Evolutionary conservation across 2,797 vertebrate species (phyloP).

Genomic region (Enteromius argenteus): DNA sequence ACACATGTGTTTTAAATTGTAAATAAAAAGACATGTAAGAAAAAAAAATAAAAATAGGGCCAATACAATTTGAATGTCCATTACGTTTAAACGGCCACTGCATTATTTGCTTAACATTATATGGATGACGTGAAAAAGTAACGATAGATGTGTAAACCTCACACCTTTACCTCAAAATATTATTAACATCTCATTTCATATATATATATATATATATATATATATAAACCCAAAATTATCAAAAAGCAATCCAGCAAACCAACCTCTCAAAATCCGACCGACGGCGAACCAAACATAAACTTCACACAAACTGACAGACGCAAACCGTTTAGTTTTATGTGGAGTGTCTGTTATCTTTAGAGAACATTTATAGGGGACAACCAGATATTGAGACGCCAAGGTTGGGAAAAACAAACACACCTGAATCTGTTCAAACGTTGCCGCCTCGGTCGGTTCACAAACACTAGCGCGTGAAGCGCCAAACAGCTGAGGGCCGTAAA

Average conservation of each 20-base stretch:
- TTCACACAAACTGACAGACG: not conserved
- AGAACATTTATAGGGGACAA: not conserved
- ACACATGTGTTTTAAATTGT: not conserved
- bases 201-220: too few relatives aligned
- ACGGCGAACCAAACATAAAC: not conserved
- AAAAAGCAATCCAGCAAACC: not conserved
- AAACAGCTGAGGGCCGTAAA: conserved; percentile 1
- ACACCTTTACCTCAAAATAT: not conserved
- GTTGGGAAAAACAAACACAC: conserved; percentile 50
- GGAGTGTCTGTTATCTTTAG: not conserved
- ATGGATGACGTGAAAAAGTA: not conserved
- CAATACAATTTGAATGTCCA: not conserved
- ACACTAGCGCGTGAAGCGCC: not conserved
- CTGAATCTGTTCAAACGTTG: conserved; percentile 30
- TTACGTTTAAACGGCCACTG: not conserved
- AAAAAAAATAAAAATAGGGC: too few relatives aligned
- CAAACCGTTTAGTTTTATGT: not conserved
- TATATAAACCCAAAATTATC: not conserved
- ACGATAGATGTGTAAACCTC: not conserved
- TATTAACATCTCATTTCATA: not conserved
- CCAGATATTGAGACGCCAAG: not conserved
- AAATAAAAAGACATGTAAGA: not conserved
- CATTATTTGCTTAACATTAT: not conserved
- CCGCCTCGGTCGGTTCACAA: not conserved
- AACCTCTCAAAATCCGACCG: not conserved